Conservation (phyloP, 1,140 invertebrate species). For the Pissodes strobi region DNA sequence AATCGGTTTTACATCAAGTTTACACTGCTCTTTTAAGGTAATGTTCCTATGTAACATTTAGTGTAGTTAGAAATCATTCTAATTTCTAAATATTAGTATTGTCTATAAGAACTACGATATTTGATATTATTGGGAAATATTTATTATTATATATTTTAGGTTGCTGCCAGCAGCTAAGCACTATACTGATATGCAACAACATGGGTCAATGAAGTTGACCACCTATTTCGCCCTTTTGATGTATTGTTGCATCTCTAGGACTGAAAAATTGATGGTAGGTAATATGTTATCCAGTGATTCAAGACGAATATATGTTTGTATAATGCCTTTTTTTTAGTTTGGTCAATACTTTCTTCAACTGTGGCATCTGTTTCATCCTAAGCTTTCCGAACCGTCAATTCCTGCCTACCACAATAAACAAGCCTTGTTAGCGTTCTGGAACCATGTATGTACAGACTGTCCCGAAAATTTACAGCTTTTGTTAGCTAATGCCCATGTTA, state of each 20-base stretch:
- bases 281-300: no score
- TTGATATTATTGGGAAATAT: not conserved
- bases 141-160: no score
- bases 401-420: conserved; percentile 95
- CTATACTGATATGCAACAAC: conserved; percentile 81
- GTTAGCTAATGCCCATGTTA: conserved; percentile 79
- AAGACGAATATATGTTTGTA: no score
- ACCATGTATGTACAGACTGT: conserved; percentile 88
- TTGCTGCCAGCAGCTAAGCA: conserved; percentile 80
- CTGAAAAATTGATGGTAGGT: conserved; percentile 90
- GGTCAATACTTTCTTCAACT: conserved; percentile 87
- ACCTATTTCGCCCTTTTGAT: conserved; percentile 90
- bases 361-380: conserved; percentile 93
- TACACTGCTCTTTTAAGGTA: conserved; percentile 72
- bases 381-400: conserved; percentile 92
- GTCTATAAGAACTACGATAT: no score
- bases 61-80: not conserved
- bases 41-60: no score
- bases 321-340: conserved; percentile 63
- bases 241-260: conserved; percentile 85
- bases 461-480: conserved; percentile 90
- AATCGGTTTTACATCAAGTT: conserved; percentile 80
- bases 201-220: conserved; percentile 88
- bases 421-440: conserved; percentile 89
- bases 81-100: not conserved